phyloP scores from a whole-genome alignment of 1,140 invertebrate species.

The Cheumatopsyche charites region DNA sequence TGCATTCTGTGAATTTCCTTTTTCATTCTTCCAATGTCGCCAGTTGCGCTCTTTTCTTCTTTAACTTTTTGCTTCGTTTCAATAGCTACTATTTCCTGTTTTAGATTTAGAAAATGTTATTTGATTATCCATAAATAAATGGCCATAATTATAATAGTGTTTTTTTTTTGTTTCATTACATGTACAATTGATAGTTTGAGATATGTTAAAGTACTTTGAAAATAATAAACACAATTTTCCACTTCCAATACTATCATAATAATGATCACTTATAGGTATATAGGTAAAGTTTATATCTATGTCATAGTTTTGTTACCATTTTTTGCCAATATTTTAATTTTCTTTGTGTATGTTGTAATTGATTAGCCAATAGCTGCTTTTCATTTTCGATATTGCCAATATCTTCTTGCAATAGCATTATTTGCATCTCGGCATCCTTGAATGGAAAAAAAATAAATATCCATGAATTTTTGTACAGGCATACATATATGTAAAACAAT shows the following conservation, averaged over 20 bases:
- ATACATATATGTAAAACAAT: too few species aligned
- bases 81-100: conserved; percentile 67
- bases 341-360: conserved; percentile 67
- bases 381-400: conserved; percentile 70
- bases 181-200: too few species aligned
- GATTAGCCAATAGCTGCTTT: conserved; percentile 66
- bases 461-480: too few species aligned
- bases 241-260: background rate
- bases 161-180: too few species aligned
- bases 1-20: conserved; percentile 84
- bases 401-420: conserved; percentile 69
- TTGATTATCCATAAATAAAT: too few species aligned
- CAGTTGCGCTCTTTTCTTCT: conserved; percentile 67
- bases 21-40: conserved; percentile 76
- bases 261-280: too few species aligned
- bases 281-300: background rate
- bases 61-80: conserved; percentile 72
- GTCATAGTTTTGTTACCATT: conserved; percentile 60
- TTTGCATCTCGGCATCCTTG: conserved; percentile 68
- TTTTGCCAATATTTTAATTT: conserved; percentile 80
- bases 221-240: background rate
- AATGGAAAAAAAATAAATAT: conserved; percentile 45
- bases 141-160: too few species aligned
- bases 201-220: too few species aligned
- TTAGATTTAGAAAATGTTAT: background rate